Evolutionary conservation across 2,888 invertebrate genomes (phyloP).

Genomic region (Malachius bipustulatus): DNA sequence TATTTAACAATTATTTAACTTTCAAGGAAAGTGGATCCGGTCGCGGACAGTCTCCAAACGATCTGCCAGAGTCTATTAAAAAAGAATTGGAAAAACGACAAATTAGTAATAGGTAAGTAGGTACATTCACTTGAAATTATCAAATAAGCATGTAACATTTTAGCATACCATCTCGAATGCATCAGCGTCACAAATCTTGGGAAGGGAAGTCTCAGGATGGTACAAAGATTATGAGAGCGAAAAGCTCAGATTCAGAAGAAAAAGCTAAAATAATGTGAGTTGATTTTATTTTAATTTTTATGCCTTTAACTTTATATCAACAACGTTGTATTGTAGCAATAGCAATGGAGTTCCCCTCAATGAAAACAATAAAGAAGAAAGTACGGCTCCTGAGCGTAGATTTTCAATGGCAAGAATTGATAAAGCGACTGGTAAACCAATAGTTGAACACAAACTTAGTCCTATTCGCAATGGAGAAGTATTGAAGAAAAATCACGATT

Average conservation of each 20-base stretch:
- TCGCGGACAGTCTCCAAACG: conserved; percentile 16
- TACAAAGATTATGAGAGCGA: conserved; percentile 23
- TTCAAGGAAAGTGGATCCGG: not conserved
- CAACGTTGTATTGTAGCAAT: too few species aligned
- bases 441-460: not conserved
- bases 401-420: conserved; percentile 20
- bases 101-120: conserved; percentile 44
- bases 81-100: conserved; percentile 52
- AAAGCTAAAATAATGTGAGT: too few species aligned
- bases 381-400: conserved; percentile 18
- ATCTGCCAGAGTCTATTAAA: conserved; percentile 51
- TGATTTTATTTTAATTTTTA: too few species aligned
- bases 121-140: conserved; percentile 3
- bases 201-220: conserved; percentile 25
- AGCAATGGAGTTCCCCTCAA: too few species aligned
- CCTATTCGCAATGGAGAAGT: not conserved
- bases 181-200: conserved; percentile 29
- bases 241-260: conserved; percentile 26
- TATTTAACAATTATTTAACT: not conserved
- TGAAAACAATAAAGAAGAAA: too few species aligned
- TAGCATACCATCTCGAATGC: conserved; percentile 17
- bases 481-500: conserved; percentile 19
- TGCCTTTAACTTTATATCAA: too few species aligned
- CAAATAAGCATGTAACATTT: conserved; percentile 10
- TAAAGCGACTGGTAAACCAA: conserved; percentile 8